phyloP scores from a whole-genome alignment of 2,888 invertebrate species.

The Brenthis hecate region DNA sequence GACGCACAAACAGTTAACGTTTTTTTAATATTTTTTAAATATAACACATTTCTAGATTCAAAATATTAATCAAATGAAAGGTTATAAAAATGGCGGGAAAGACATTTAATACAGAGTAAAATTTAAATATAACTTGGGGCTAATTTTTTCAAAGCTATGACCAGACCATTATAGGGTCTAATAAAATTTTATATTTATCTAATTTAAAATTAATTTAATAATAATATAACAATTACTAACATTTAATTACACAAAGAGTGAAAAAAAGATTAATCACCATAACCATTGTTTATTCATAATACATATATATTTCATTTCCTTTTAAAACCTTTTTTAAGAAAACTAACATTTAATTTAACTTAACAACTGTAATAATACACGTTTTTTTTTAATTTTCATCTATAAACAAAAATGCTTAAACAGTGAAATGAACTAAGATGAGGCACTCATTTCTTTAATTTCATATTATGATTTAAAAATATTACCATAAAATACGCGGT shows the following conservation, averaged over 20 bases:
- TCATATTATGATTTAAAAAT: conserved; percentile 26
- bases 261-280: no score
- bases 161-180: not conserved
- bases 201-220: conserved; percentile 4
- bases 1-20: not conserved
- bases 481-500: conserved; percentile 29
- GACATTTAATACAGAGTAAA: not conserved
- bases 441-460: conserved; percentile 17
- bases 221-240: not conserved
- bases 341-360: no score
- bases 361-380: no score
- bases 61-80: not conserved
- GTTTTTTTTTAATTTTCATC: no score
- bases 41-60: not conserved
- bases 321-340: no score
- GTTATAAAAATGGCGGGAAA: not conserved
- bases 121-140: conserved; percentile 9
- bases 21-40: not conserved
- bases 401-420: no score
- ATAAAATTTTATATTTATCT: conserved; percentile 14
- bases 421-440: no score
- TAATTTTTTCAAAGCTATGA: not conserved
- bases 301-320: no score
- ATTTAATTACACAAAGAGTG: conserved; percentile 4
- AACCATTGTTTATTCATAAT: no score